Evolutionary conservation across 2,113 vertebrate species (phyloP), one percentile per base, ranked within the genome.

Genomic region (Syrmaticus mikado): DNA sequence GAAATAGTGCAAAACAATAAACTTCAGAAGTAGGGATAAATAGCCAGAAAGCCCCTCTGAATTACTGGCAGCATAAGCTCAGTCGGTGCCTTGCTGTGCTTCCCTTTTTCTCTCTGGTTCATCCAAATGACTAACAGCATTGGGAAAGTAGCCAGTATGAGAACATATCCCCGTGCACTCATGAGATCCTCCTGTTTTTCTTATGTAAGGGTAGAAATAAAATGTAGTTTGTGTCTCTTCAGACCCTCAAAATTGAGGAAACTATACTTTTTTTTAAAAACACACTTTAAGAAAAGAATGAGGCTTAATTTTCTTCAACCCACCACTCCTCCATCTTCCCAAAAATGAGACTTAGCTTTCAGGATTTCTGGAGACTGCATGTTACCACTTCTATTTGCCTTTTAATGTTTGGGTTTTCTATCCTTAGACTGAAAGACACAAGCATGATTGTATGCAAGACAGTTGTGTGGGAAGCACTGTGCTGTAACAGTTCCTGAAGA

Each of bases 1-100:
- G 94, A 94, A 95, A 91, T 91, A 96, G 50, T 89, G 85, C 85
- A 80, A 96, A 92, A 97, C 95, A 97, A 97, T 95, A 94, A 93
- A 92, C 94, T 96, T 97, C 57, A 97, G 94, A 97, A 93, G 87
- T 57, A 30, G 85, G 87, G 82, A 89, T 77, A 96, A 93, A 94
- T 83, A 82, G 72, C 64, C 55, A 95, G 85, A 95, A 93, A 94
- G 76, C 48, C 87, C 34, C 22, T 94, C 82, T 87, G 93, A 96
- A 89, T 96, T 91, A 75, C 95, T 97, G 93, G 82, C 95, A 85
- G 87, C 67, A 15, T 52, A 68, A 80, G 79, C 89, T 83, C 85
- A 57, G 92, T 94, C 79, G 78, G 95, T 97, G 93, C 91, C 93
- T 93, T 78, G 95, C 93, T 93, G 96, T 96, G 93, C 92, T 92